phyloP scores from a whole-genome alignment of 2,113 vertebrate genomes.

The Otis tarda region DNA sequence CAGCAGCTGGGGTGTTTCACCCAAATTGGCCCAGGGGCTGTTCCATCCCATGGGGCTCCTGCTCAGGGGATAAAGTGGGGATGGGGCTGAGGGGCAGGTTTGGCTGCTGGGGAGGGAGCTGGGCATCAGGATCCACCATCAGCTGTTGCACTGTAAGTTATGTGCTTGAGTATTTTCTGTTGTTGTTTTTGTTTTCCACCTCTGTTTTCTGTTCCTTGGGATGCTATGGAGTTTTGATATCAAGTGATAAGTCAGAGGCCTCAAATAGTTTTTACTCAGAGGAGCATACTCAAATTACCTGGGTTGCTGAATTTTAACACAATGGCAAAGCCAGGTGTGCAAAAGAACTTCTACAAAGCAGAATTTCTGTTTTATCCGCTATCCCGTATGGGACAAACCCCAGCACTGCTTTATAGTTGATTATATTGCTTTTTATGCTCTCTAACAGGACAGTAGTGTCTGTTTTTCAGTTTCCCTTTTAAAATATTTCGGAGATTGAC shows the following conservation, averaged over 20 bases:
- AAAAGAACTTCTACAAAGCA: neutral
- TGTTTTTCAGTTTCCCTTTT: neutral
- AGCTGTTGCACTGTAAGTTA: no score
- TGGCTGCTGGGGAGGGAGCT: no score
- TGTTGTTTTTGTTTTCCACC: no score
- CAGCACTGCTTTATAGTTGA: neutral
- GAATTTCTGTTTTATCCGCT: neutral
- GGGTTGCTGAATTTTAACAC: neutral
- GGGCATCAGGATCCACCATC: no score
- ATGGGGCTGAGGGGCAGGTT: no score
- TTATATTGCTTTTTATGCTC: neutral
- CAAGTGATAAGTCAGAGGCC: no score
- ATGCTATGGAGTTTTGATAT: accelerated
- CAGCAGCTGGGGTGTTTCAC: no score
- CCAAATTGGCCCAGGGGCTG: no score
- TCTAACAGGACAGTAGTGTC: neutral
- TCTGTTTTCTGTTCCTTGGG: neutral
- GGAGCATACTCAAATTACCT: neutral
- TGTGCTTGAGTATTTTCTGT: no score
- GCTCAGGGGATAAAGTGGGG: no score
- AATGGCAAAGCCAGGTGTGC: neutral
- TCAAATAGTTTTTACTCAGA: neutral
- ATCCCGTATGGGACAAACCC: accelerated
- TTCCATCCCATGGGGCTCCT: no score
- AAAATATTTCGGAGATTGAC: neutral